Conservation (phyloP, 1,140 invertebrate species). For the Chironomus tepperi region DNA sequence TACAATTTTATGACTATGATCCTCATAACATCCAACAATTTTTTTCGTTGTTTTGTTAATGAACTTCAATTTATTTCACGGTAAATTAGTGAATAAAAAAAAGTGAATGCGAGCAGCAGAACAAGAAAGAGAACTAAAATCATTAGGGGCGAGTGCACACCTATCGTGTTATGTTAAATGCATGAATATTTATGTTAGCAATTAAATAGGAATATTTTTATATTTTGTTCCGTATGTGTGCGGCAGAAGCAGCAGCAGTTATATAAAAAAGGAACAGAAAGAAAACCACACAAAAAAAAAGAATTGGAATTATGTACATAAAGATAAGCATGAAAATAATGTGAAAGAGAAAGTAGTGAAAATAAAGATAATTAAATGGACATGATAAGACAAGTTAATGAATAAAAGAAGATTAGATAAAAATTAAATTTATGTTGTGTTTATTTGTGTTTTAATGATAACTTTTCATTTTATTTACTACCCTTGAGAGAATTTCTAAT, state of each 20-base stretch:
- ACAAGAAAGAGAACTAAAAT: neutral
- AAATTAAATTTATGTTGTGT: too few relatives aligned
- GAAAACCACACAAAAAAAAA: too few relatives aligned
- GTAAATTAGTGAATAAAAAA: neutral
- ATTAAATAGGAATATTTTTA: neutral
- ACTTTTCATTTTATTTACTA: neutral
- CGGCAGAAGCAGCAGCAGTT: too few relatives aligned
- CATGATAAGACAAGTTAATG: neutral
- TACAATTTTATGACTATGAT: too few relatives aligned
- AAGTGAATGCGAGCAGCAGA: neutral
- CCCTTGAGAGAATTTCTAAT: neutral
- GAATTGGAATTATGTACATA: too few relatives aligned
- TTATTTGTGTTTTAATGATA: neutral
- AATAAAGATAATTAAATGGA: neutral
- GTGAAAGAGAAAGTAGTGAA: neutral
- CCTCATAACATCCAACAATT: too few relatives aligned
- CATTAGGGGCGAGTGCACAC: neutral
- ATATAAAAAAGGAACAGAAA: too few relatives aligned
- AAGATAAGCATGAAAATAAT: neutral
- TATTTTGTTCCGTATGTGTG: too few relatives aligned
- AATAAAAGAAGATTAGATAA: neutral
- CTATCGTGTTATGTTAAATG: neutral
- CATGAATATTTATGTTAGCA: neutral
- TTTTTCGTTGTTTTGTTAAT: neutral
- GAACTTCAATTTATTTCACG: conserved; percentile 13